Percentiles rank a stretch among this genome's conserved stretches.
phyloP scores from a whole-genome alignment of 2,888 invertebrate species.

The Coleophora flavipennella region DNA sequence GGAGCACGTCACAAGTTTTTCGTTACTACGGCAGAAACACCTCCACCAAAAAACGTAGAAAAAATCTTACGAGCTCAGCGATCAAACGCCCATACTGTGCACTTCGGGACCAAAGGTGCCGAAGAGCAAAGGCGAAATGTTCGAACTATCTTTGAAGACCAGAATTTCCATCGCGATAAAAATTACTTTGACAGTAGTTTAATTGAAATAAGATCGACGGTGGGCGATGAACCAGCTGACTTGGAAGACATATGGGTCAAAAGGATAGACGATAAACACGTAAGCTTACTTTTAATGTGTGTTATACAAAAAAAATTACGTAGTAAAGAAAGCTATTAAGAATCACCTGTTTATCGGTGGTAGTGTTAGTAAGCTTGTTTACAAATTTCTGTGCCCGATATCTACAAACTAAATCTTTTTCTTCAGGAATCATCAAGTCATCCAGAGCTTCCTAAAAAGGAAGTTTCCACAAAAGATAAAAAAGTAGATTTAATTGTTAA shows the following conservation, averaged over 20 bases:
- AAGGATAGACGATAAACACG: constrained; percentile 71
- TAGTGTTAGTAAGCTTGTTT: no score
- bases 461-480: constrained; percentile 12
- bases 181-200: constrained; percentile 87
- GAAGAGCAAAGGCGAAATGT: constrained; percentile 73
- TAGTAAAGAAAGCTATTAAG: no score
- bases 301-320: no score
- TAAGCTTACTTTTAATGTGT: constrained; percentile 54
- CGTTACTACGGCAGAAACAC: constrained; percentile 46
- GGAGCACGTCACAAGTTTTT: constrained; percentile 59
- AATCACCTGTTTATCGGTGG: no score
- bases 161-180: constrained; percentile 79
- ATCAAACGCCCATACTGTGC: constrained; percentile 77
- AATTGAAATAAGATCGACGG: constrained; percentile 84
- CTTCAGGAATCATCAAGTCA: neutral
- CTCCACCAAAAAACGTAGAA: constrained; percentile 50
- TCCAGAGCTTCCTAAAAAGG: constrained; percentile 13
- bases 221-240: constrained; percentile 73
- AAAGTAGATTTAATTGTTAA: neutral
- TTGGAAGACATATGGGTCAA: constrained; percentile 84
- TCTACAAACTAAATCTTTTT: no score
- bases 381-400: no score
- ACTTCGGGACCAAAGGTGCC: constrained; percentile 75
- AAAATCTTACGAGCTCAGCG: constrained; percentile 62
- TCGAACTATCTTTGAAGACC: constrained; percentile 72